phyloP scores from a whole-genome alignment of 2,888 invertebrate species.

The Ophion obscuratus region DNA sequence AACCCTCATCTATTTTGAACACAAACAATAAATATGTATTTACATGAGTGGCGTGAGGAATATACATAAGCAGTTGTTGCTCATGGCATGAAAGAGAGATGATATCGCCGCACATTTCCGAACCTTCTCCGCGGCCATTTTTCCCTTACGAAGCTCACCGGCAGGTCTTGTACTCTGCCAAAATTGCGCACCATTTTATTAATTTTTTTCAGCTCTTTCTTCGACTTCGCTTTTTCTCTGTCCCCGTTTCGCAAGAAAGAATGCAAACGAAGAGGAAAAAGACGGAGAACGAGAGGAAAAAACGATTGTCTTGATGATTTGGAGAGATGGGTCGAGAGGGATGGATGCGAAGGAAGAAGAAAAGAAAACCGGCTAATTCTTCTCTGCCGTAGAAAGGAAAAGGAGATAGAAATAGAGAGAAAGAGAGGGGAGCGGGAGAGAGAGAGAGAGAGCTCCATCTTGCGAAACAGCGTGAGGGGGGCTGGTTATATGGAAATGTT shows the following conservation, averaged over 20 bases:
- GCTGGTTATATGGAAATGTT: conserved; percentile 91
- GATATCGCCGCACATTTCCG: conserved; percentile 79
- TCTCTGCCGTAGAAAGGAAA: conserved; percentile 25
- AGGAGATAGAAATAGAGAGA: conserved; percentile 67
- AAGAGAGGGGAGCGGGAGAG: conserved; percentile 42
- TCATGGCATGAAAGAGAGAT: conserved; percentile 78
- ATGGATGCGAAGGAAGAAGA: conserved; percentile 66
- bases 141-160: conserved; percentile 61
- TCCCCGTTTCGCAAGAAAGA: conserved; percentile 68
- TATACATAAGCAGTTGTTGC: conserved; percentile 27
- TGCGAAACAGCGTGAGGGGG: conserved; percentile 30
- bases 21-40: conserved; percentile 14
- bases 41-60: background rate
- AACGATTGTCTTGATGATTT: conserved; percentile 40
- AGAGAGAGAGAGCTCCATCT: conserved; percentile 63
- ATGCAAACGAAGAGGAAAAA: conserved; percentile 65
- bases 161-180: conserved; percentile 64
- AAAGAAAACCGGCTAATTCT: conserved; percentile 48
- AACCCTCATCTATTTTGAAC: conserved; percentile 2
- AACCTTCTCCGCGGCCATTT: conserved; percentile 47
- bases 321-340: conserved; percentile 67
- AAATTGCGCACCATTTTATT: conserved; percentile 63
- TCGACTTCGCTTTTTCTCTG: conserved; percentile 62
- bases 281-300: conserved; percentile 26
- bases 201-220: conserved; percentile 20